phyloP scores from a whole-genome alignment of 2,797 vertebrate genomes.

The Peromyscus eremicus region DNA sequence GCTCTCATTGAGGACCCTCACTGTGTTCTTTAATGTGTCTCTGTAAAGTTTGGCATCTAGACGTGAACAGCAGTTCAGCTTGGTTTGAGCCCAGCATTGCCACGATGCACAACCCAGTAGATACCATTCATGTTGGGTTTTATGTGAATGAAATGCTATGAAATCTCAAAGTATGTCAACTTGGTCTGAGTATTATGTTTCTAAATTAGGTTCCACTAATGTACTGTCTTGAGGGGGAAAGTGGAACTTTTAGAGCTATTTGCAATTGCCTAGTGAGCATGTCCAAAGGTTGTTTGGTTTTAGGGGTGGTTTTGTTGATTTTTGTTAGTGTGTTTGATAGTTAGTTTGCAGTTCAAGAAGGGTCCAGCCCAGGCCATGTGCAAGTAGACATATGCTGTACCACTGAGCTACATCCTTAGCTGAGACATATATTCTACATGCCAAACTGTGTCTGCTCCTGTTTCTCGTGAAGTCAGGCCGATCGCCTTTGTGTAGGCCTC shows the following conservation, averaged over 20 bases:
- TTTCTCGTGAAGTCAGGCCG: not conserved
- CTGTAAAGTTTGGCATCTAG: not conserved
- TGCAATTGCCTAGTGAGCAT: not conserved
- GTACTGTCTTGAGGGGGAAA: not conserved
- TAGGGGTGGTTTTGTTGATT: not conserved
- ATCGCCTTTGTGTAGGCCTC: not conserved
- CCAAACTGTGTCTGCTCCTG: not conserved
- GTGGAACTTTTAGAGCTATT: not conserved
- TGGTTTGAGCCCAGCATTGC: not conserved
- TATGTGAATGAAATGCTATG: not conserved
- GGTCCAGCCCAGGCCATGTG: not conserved
- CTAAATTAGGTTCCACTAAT: not conserved
- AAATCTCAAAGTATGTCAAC: not conserved
- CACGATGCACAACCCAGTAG: not conserved
- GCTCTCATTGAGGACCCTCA: not conserved
- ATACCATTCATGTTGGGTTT: not conserved
- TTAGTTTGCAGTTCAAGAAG: not conserved
- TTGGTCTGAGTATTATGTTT: not conserved
- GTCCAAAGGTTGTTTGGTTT: not conserved
- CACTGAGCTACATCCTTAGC: not conserved
- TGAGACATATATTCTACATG: not conserved
- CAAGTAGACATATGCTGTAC: too few species aligned
- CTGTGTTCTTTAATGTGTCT: constrained; percentile 3
- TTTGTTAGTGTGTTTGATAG: not conserved
- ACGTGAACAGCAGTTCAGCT: not conserved